phyloP scores from a whole-genome alignment of 2,888 invertebrate species.

The Stenotaenia linearis region DNA sequence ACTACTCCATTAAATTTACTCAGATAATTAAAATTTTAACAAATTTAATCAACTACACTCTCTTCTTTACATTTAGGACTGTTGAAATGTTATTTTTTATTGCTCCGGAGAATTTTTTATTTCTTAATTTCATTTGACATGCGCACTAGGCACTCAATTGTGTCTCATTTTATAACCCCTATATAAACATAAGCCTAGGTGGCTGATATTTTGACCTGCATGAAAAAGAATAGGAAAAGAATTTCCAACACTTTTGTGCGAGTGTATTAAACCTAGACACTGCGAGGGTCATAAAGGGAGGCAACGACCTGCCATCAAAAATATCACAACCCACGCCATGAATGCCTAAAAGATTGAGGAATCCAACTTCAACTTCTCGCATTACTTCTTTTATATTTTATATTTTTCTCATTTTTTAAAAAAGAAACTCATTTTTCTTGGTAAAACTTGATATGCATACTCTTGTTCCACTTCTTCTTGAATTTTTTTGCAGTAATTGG shows the following conservation, averaged over 20 bases:
- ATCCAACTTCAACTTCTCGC: background rate
- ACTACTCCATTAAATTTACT: background rate
- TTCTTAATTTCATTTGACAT: conserved; percentile 1
- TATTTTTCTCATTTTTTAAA: background rate
- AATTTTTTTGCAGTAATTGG: background rate
- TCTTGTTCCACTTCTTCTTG: no score
- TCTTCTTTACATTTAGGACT: background rate
- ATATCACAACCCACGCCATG: conserved; percentile 2
- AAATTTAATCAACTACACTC: background rate
- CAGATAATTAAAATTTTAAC: background rate
- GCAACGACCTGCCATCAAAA: conserved; percentile 19
- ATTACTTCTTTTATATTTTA: background rate
- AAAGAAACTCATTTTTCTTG: background rate
- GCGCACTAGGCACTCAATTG: conserved; percentile 1
- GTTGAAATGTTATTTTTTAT: background rate
- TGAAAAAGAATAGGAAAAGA: background rate
- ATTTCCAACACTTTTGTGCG: conserved; percentile 1
- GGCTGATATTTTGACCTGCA: background rate
- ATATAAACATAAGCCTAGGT: conserved; percentile 19
- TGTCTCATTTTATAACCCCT: background rate
- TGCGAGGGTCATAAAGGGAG: background rate
- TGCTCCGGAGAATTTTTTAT: background rate
- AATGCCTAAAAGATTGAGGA: conserved; percentile 15
- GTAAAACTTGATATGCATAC: background rate
- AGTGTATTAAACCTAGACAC: conserved; percentile 3